Evolutionary conservation across 64 coral and sea anemone genomes (phyloP), one percentile per base, ranked within the genome.

Genomic region (Hydrozoanthus tunicans): DNA sequence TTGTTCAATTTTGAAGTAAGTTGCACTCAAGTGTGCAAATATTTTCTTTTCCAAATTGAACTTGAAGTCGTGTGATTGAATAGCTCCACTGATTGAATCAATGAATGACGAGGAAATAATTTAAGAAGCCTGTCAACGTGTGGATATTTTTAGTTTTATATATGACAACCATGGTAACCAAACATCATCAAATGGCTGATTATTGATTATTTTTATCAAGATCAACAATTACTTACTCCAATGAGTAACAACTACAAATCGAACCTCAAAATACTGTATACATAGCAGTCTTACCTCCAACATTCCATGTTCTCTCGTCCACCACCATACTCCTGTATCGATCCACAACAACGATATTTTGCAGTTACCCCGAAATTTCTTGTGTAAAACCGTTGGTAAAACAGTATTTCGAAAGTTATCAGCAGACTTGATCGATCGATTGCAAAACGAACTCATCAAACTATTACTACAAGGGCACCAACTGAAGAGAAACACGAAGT

Each of bases 271-370:
- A 43, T 43, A 43, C 32, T 43, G 32, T 2, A 43, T 2, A 43
- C 32, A 43, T 43, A 25, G 6, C 13, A 58, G 6, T 54, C 91
- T 86, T 6, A 92, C 82, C 73, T 74, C 58, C 14, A 62, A 32
- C 10, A 20, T 9, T n/a, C 51, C 53, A 13, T 66, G 24, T 77
- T 32, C 60, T 20, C 58, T 51, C 9, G 53, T 67, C 64, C 71
- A 85, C 54, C 89, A 83, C 62, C 55, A 70, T n/a, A 93, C n/a
- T 14, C 94, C 88, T 24, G 77, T 85, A 78, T 93, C 92, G 52
- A 96, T n/a, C 94, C 94, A 96, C 13, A 93, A 84, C 53, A 96
- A 51, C 8, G 80, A 91, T 23, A 96, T 90, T 20, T 85, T 77
- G 58, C 91, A 92, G 26, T 77, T 90, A 15, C 65, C 66, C 58